Evolutionary conservation across 1,140 invertebrate species (phyloP), one percentile per base, ranked within the genome.

Genomic region (Drosophila ironensis): DNA sequence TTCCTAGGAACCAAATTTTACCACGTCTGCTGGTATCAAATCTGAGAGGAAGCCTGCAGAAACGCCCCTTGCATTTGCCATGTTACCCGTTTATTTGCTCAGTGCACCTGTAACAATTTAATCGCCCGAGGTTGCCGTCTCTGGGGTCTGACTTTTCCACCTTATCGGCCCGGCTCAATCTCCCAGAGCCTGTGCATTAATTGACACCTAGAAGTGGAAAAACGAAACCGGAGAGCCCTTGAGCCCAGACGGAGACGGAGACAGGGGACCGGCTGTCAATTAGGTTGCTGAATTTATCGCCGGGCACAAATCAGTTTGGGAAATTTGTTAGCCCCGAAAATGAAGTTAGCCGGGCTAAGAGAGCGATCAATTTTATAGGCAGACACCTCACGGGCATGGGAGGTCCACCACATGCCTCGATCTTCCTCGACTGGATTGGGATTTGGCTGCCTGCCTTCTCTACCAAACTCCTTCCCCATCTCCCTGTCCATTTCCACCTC

Each of bases 251-350:
- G 11, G 28, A 35, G 30, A 35, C 12, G 48, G 25, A 50, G 66
- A 80, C 70, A 72, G 59, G 60, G 67, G 67, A 81, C 70, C 80
- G 74, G 78, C 56, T 60, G 56, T 86, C 81, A 86, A 86, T 86
- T 86, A 86, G 80, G 70, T 80, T 72, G 41, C 53, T 75, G 75
- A 86, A 86, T 86, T 86, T 86, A 86, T 86, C 81, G 56, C 60
- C 42, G 45, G 67, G 57, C 71, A 87, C 81, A 87, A 87, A 86
- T 87, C 80, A 86, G 74, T 61, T 72, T 71, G 67, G 37, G 47
- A 72, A 69, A 74, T 74, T 74, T 67, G 60, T 76, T 72, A 68
- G 51, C 4, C 57, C 68, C 73, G 60, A 72, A 78, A 71, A 71
- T 27, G 52, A 52, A 35, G 45, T 37, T 38, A 48, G 27, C 42